phyloP scores from a whole-genome alignment of 2,888 invertebrate genomes.

The Rhorus exstirpatorius region DNA sequence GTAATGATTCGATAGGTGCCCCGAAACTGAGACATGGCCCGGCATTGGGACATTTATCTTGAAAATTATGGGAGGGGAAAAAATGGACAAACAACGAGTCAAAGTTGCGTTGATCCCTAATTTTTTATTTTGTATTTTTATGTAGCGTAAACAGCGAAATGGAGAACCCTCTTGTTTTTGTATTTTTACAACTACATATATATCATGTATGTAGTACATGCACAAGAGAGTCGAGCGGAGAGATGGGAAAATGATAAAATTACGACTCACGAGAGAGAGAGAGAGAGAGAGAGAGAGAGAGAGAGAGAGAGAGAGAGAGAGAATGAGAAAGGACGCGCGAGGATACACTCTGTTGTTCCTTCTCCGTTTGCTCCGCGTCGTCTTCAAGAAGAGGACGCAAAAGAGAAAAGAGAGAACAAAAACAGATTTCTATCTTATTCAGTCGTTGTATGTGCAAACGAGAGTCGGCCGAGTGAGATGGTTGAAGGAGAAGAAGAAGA shows the following conservation, averaged over 20 bases:
- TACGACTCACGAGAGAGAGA: too few relatives aligned
- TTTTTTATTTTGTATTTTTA: not conserved
- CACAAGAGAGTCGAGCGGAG: slow-evolving; percentile 8
- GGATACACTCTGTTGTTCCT: too few relatives aligned
- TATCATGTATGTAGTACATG: slow-evolving; percentile 6
- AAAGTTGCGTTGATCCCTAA: too few relatives aligned
- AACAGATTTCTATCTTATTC: slow-evolving; percentile 58
- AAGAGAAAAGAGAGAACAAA: slow-evolving; percentile 2
- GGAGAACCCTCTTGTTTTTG: slow-evolving; percentile 49
- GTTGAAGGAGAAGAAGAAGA: slow-evolving; percentile 4
- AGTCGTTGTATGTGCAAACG: slow-evolving; percentile 43
- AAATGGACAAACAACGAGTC: too few relatives aligned
- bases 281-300: not conserved
- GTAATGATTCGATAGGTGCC: too few relatives aligned
- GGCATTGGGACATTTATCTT: too few relatives aligned
- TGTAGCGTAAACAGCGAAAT: slow-evolving; percentile 43
- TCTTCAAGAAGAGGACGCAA: slow-evolving; percentile 16
- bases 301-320: not conserved
- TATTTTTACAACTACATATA: slow-evolving; percentile 28
- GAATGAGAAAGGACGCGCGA: slow-evolving; percentile 3
- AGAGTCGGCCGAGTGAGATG: slow-evolving; percentile 28
- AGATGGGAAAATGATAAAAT: slow-evolving; percentile 56
- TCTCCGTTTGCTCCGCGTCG: too few relatives aligned
- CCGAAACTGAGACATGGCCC: too few relatives aligned
- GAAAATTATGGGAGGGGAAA: too few relatives aligned